phyloP scores from a whole-genome alignment of 92 coral and sea anemone genomes.

The Parazoanthus darwini region DNA sequence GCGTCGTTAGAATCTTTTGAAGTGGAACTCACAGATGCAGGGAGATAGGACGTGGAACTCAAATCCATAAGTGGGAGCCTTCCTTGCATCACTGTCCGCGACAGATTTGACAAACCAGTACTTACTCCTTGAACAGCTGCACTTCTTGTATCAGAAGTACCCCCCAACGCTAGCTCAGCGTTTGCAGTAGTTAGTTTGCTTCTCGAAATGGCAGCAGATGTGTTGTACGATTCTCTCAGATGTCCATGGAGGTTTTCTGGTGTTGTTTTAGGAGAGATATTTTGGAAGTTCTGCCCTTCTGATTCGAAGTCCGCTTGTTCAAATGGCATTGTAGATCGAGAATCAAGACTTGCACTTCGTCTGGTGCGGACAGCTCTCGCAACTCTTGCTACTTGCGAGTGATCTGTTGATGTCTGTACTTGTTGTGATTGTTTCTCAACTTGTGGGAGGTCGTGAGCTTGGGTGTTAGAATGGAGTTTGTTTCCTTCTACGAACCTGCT shows the following conservation, averaged over 20 bases:
- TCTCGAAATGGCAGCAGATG: neutral
- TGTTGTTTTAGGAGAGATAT: neutral
- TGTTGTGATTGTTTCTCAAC: conserved; percentile 2
- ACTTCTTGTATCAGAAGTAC: neutral
- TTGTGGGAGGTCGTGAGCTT: conserved; percentile 25
- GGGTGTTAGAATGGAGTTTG: conserved; percentile 31
- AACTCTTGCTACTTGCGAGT: neutral
- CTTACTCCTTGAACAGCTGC: neutral
- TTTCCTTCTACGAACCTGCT: conserved; percentile 60
- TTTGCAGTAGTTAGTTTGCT: neutral
- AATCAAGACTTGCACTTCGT: conserved; percentile 84
- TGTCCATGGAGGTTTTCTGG: neutral
- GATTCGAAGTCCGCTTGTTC: neutral
- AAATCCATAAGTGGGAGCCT: conserved; percentile 47
- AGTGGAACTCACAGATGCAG: conserved; percentile 16
- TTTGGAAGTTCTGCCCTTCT: neutral
- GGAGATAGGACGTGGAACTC: conserved; percentile 43
- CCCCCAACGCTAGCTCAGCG: neutral
- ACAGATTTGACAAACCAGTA: neutral
- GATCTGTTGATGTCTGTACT: conserved; percentile 11
- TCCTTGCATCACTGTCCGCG: neutral
- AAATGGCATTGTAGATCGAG: conserved; percentile 41
- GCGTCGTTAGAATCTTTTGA: neutral
- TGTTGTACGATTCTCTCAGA: neutral
- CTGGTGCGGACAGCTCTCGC: conserved; percentile 46